Percentiles rank a stretch among this genome's conserved stretches.
Conservation (phyloP, 2,797 vertebrate genomes). For the Chlorospingus flavigularis region DNA sequence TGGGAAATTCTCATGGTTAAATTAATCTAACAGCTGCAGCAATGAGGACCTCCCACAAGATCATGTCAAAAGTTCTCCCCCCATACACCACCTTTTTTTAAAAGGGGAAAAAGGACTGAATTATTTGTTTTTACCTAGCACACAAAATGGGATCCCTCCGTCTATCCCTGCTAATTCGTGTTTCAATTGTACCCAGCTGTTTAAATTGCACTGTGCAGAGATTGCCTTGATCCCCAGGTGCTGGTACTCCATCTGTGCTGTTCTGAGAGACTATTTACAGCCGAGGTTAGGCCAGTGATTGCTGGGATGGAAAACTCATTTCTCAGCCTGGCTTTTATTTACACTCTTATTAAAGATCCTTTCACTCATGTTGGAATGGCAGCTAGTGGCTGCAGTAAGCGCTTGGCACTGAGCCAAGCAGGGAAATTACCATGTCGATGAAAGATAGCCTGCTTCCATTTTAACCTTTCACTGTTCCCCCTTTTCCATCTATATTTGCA, state of each 20-base stretch:
- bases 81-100: background rate
- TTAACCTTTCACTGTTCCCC: constrained; percentile 71
- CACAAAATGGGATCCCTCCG: constrained; percentile 15
- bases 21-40: constrained; percentile 71
- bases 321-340: constrained; percentile 79
- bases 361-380: constrained; percentile 73
- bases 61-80: constrained; percentile 33
- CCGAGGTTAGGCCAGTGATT: constrained; percentile 71
- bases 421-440: constrained; percentile 66
- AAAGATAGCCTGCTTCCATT: constrained; percentile 69
- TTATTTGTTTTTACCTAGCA: constrained; percentile 40
- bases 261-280: constrained; percentile 71
- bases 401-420: constrained; percentile 65
- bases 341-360: constrained; percentile 78
- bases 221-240: constrained; percentile 72
- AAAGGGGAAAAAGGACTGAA: background rate
- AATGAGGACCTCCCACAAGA: constrained; percentile 49
- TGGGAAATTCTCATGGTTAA: constrained; percentile 68
- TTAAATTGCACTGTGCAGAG: constrained; percentile 59
- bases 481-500: constrained; percentile 62
- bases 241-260: constrained; percentile 72
- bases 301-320: constrained; percentile 79
- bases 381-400: constrained; percentile 67
- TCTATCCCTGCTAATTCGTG: constrained; percentile 46
- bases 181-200: constrained; percentile 70